Base-by-base conservation (phyloP, 1,140 invertebrate species). In the Pseudomyrmex cubaensis region DNA sequence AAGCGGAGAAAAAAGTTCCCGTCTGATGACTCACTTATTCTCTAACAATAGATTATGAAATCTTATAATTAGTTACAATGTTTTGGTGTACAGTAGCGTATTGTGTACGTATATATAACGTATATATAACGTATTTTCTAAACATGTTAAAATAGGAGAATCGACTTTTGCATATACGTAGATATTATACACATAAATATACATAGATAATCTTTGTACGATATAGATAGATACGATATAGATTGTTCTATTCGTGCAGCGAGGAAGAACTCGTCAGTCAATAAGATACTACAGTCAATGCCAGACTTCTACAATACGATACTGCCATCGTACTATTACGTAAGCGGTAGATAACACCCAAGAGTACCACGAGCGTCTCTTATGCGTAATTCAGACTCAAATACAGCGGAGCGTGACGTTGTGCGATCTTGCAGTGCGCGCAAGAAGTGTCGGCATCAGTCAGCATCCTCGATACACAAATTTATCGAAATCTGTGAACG, bases 331-430 rank as follows among this genome's bases (percentile, higher is more conserved):
- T 15, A 13, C 20, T 2, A 56, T 87, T 87, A 84, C 82, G 59
- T 75, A 87, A 87, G n/a, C 10, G 35, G 8, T 5, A 57, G 85
- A 87, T 87, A 78, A 75, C 56, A 59, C 3, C 52, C 52, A 48
- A 57, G 44, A 70, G 22, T 76, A 59, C 48, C 17, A 61, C n/a
- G 56, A 66, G 44, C 66, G 46, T 80, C 76, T 72, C 46, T 57
- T 46, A 67, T 54, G 35, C 17, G 35, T 67, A 59, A 80, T 70
- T 72, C 44, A 35, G 12, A 8, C 25, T 64, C 61, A n/a, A 48
- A 52, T 20, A 57, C 75, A 10, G 7, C 20, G 20, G 17, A 59
- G 66, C 76, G 76, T 35, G 61, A 56, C 76, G 10, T 2, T 67
- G 54, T 54, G 20, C 76, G 54, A 70, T 70, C 44, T 80, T 15